These are phyloP conservation scores for Hemaris fuciformis DNA, from an alignment of 2,888 invertebrate species.

Conservation along the genomic window DNA sequence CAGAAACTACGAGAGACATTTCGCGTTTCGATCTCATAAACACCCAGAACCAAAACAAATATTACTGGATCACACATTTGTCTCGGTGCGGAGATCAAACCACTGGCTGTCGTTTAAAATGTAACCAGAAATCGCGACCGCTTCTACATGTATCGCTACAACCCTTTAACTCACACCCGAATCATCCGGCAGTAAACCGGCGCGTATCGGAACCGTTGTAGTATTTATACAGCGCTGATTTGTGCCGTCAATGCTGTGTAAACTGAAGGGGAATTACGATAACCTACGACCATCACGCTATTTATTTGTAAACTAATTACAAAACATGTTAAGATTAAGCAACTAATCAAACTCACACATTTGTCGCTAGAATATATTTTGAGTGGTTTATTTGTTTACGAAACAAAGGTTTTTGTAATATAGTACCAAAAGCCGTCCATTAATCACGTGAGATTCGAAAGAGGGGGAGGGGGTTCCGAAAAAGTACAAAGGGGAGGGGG, in stretches of 20 bases:
- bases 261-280: conserved; percentile 50
- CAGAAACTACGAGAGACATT: no score
- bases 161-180: background rate
- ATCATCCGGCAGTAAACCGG: conserved; percentile 33
- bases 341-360: background rate
- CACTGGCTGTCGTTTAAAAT: background rate
- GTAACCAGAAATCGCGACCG: background rate
- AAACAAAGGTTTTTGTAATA: no score
- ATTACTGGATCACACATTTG: no score
- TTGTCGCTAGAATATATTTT: no score
- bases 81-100: no score
- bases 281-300: conserved; percentile 50
- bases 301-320: conserved; percentile 48
- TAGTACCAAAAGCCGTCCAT: no score
- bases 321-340: conserved; percentile 23
- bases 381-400: no score
- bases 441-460: no score
- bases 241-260: conserved; percentile 55
- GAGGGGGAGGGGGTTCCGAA: no score
- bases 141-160: background rate
- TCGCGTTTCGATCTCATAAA: no score
- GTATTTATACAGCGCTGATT: conserved; percentile 70
- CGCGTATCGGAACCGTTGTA: conserved; percentile 51
- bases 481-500: no score
- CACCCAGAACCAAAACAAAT: no score